A percentile compares a stretch with the other conserved stretches of the same genome.
Conservation (phyloP, 2,888 invertebrate genomes). For the Rhagonycha fulva region DNA sequence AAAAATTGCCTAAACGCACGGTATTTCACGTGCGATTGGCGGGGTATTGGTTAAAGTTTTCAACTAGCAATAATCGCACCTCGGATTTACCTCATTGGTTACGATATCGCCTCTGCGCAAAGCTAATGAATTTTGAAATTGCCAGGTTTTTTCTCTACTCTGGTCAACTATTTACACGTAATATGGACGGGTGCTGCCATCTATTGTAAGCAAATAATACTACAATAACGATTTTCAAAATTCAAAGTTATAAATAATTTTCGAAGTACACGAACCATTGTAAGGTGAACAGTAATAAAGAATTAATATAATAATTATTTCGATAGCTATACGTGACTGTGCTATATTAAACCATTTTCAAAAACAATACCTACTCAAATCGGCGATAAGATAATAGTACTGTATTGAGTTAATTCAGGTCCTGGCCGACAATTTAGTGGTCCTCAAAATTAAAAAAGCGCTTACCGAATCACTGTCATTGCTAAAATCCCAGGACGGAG, state of each 20-base stretch:
- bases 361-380: background rate
- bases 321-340: background rate
- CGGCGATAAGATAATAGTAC: background rate
- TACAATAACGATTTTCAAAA: background rate
- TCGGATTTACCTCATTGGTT: conserved; percentile 89
- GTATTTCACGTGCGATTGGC: conserved; percentile 85
- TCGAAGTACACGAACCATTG: background rate
- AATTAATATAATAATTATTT: too few species aligned
- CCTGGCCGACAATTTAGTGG: background rate
- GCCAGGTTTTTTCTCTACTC: background rate
- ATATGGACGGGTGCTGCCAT: background rate
- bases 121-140: conserved; percentile 58
- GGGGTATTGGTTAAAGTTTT: conserved; percentile 94
- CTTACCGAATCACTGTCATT: conserved; percentile 52
- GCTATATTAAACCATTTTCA: too few species aligned
- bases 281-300: background rate
- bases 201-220: background rate
- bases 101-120: conserved; percentile 93
- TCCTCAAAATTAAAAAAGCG: background rate
- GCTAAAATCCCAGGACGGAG: conserved; percentile 54
- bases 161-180: background rate
- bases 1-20: conserved; percentile 87
- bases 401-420: background rate
- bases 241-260: background rate
- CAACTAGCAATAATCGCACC: conserved; percentile 92